Evolutionary conservation across 2,888 invertebrate species (phyloP), one percentile per base, ranked within the genome.

Genomic region (Heliconius cydno): DNA sequence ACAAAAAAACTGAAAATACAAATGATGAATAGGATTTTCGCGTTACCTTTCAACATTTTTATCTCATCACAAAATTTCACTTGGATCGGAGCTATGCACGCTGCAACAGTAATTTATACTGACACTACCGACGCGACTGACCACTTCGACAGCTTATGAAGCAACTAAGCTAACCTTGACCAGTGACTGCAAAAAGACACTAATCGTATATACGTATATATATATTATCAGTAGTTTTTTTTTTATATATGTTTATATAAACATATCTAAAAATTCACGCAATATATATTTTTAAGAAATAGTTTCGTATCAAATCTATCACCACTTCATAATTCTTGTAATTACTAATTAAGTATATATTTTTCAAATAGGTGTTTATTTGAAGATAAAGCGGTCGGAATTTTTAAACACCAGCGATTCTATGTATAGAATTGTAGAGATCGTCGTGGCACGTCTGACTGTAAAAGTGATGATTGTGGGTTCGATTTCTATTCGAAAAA

Each of bases 81-180:
- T 60, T 73, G 15, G 34, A 60, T 60, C 57, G 73, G n/a, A 52
- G n/a, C 60, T 60, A 15, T 15, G n/a, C 38, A 28, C 57, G 38
- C 41, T 41, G 34, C 34, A 66, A 13, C 1, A 65, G 13, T 22
- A 57, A 60, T 57, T 30, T 28, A 30, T 78, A 63, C n/a, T 28
- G 6, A 22, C 25, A 9, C 12, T 70, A 3, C 70, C 41, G 66
- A 79, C 73, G 63, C 79, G 67, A 60, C 77, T 12, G 77, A 12
- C 15, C 76, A 46, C 38, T 19, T 67, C 77, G 60, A 63, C 67
- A 28, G 46, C 60, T 68, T 46, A 67, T 68, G 60, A 77, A 67
- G 67, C 77, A 77, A 79, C n/a, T 60, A 41, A 63, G 38, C 66
- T 77, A 77, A 71, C 77, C 77, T 77, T 77, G 71, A 70, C 60